phyloP scores from a whole-genome alignment of 2,113 vertebrate species.

The Lethenteron camtschaticum region DNA sequence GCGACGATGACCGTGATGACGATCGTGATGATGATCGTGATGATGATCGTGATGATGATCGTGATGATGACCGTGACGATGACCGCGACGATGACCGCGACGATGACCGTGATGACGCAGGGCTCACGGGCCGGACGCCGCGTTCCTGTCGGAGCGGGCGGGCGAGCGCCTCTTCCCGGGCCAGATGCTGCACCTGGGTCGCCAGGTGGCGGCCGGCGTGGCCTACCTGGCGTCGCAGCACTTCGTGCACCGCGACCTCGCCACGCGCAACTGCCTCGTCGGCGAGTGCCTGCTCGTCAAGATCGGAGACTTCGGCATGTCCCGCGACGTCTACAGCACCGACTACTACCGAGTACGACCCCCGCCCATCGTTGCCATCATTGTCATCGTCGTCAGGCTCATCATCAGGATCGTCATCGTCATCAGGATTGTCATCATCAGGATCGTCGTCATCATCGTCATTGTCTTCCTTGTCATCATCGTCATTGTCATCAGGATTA shows the following conservation, averaged over 20 bases:
- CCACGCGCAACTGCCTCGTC: constrained; percentile 89
- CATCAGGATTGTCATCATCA: too few species aligned
- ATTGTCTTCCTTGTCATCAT: too few species aligned
- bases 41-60: too few species aligned
- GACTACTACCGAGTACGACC: constrained; percentile 92
- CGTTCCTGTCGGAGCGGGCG: constrained; percentile 80
- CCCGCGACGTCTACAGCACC: constrained; percentile 92
- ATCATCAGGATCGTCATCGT: too few species aligned
- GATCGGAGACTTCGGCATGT: constrained; percentile 98
- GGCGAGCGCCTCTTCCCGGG: constrained; percentile 82
- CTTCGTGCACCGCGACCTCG: constrained; percentile 94
- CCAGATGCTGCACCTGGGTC: constrained; percentile 85
- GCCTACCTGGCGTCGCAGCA: constrained; percentile 88
- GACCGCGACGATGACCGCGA: too few species aligned
- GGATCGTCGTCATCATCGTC: too few species aligned
- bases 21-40: too few species aligned
- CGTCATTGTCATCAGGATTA: too few species aligned
- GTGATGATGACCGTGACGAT: too few species aligned
- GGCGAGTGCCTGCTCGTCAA: constrained; percentile 83
- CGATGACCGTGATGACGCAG: constrained; percentile 17
- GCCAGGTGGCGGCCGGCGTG: constrained; percentile 90
- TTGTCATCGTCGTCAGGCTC: too few species aligned
- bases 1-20: too few species aligned
- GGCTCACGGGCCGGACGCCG: constrained; percentile 84
- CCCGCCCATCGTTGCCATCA: neutral